phyloP scores from a whole-genome alignment of 2,888 invertebrate species.

The Brachyptera putata region DNA sequence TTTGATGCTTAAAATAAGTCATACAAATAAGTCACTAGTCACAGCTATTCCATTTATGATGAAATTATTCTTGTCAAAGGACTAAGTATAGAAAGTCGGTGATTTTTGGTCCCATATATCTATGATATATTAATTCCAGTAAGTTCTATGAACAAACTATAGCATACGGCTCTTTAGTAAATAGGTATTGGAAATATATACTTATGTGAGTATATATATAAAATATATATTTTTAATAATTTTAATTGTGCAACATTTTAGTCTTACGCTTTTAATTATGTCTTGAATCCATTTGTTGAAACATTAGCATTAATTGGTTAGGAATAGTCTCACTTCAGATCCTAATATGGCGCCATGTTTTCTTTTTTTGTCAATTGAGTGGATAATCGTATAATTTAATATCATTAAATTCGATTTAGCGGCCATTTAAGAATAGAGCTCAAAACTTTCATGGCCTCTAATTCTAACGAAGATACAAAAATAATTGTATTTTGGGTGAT shows the following conservation, averaged over 20 bases:
- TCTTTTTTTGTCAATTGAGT: neutral
- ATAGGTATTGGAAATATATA: neutral
- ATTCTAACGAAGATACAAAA: constrained; percentile 7
- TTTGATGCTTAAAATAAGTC: constrained; percentile 39
- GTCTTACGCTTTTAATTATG: neutral
- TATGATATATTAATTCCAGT: constrained; percentile 91
- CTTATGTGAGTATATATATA: constrained; percentile 19
- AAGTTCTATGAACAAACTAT: constrained; percentile 85
- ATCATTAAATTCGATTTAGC: constrained; percentile 3
- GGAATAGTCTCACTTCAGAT: neutral
- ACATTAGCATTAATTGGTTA: neutral
- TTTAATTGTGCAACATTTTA: neutral
- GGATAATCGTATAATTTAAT: neutral
- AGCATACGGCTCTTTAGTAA: constrained; percentile 2
- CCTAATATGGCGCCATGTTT: constrained; percentile 11
- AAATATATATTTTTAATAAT: neutral
- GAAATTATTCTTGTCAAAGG: neutral
- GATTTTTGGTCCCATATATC: constrained; percentile 94
- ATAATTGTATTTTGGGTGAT: neutral
- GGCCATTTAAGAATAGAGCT: constrained; percentile 14
- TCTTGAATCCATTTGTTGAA: neutral
- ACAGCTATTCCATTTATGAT: neutral
- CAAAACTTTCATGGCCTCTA: constrained; percentile 11
- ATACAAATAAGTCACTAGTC: neutral
- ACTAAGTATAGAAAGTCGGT: constrained; percentile 50